Base-by-base conservation (phyloP, 2,797 vertebrate species). In the Xenops minutus region DNA sequence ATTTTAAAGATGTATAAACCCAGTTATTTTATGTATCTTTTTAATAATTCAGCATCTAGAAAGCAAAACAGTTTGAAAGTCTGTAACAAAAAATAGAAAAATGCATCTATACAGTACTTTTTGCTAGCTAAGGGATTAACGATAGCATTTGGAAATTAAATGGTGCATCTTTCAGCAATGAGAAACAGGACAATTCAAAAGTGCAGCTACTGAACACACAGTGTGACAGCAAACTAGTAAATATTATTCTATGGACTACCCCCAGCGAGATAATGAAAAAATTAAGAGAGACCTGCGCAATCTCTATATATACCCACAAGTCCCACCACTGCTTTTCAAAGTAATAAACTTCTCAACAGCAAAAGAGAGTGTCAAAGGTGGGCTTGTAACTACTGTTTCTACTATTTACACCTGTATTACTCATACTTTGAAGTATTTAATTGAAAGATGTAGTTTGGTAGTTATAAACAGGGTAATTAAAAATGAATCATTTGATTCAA, bases 21-120 rank as follows among this genome's bases (percentile, higher is more conserved):
- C 37, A 51, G 4, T 29, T 68, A 1, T 39, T 59, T n/a, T 10
- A n/a, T 1, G 0, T 52, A 14, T 48, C 14, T 66, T 48, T 26
- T n/a, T 23, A 75, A 44, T 17, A 68, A 52, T 32, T 66, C 71
- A 66, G 15, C 21, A 37, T 22, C 12, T n/a, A 77, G 34, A 56
- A 85, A 82, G 26, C 1, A 71, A 79, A 82, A 68, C 43, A 52
- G 29, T 15, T 6, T 11, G 64, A 10, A 77, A 67, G 73, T 29
- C 19, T 30, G 3, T 55, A 34, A 76, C 14, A n/a, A 79, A 79
- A 77, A 56, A 16, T 1, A 43, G 4, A 26, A 54, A 69, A 85
- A 82, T 10, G 7, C 8, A 80, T 14, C 44, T 54, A 21, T 19
- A 51, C 39, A 72, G 23, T 39, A 78, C 22, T 78, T 46, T 32